Conservation (phyloP, 2,888 invertebrate genomes). For the Drosophila macrospina region DNA sequence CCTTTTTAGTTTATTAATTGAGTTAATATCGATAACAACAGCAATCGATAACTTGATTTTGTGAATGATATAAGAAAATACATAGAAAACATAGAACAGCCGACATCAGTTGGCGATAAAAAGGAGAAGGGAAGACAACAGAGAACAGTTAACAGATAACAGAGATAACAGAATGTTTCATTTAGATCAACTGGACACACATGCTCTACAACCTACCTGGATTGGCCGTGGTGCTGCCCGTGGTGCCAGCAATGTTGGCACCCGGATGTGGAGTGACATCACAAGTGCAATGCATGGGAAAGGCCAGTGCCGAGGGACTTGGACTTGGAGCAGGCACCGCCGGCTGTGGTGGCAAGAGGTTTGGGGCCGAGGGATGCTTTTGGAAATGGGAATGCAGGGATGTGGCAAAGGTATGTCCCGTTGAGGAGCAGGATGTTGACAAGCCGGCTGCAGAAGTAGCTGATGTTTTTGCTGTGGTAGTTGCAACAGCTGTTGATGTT, state of each 20-base stretch:
- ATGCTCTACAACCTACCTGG: conserved; percentile 86
- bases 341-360: conserved; percentile 77
- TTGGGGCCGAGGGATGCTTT: conserved; percentile 83
- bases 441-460: conserved; percentile 10
- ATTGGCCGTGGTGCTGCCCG: conserved; percentile 62
- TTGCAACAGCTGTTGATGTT: conserved; percentile 18
- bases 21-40: no score
- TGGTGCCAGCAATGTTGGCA: conserved; percentile 46
- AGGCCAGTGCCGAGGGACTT: conserved; percentile 80
- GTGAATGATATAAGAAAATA: conserved; percentile 34
- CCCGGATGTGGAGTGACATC: conserved; percentile 79
- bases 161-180: conserved; percentile 15
- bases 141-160: conserved; percentile 22
- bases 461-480: conserved; percentile 34
- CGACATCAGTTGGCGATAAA: conserved; percentile 22
- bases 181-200: conserved; percentile 53
- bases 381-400: conserved; percentile 83
- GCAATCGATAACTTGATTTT: neutral
- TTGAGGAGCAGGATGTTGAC: conserved; percentile 43
- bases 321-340: conserved; percentile 75
- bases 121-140: conserved; percentile 30
- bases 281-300: conserved; percentile 82
- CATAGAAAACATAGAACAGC: conserved; percentile 36
- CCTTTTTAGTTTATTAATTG: no score
- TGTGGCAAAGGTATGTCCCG: conserved; percentile 54